These are phyloP conservation scores for Callipepla squamata DNA, from an alignment of 2,113 vertebrate genomes.

Conservation along the genomic window DNA sequence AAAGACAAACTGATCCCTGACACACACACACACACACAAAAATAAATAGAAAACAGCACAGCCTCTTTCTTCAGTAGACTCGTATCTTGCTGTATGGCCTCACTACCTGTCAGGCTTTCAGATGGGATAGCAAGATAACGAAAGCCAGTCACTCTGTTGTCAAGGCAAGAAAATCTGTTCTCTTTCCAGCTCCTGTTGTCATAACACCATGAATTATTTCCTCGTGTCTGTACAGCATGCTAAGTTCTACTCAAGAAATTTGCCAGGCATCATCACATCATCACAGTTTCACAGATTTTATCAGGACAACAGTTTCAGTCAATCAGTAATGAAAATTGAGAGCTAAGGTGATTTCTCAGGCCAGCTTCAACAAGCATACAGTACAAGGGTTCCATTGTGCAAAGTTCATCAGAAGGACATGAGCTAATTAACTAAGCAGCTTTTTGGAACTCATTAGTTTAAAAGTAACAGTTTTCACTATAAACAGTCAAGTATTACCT, in stretches of 20 bases:
- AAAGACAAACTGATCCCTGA: background rate
- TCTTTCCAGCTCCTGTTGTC: background rate
- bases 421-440: conserved; percentile 66
- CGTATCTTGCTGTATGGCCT: background rate
- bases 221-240: background rate
- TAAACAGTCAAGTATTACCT: background rate
- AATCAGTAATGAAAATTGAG: background rate
- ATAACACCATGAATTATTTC: background rate
- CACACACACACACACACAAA: too few relatives aligned
- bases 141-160: background rate
- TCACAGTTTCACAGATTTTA: background rate
- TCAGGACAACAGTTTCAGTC: background rate
- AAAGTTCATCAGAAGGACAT: conserved; percentile 61
- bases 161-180: conserved; percentile 15
- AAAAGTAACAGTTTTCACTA: conserved; percentile 3
- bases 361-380: background rate
- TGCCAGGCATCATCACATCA: background rate
- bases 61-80: background rate
- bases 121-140: background rate
- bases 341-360: conserved; percentile 1
- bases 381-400: conserved; percentile 50
- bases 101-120: background rate
- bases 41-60: background rate
- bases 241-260: background rate
- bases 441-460: conserved; percentile 50